Percentiles rank a stretch among this genome's conserved stretches.
These are phyloP conservation scores for Pionites leucogaster DNA, from an alignment of 2,113 vertebrate species.

Conservation along the genomic window DNA sequence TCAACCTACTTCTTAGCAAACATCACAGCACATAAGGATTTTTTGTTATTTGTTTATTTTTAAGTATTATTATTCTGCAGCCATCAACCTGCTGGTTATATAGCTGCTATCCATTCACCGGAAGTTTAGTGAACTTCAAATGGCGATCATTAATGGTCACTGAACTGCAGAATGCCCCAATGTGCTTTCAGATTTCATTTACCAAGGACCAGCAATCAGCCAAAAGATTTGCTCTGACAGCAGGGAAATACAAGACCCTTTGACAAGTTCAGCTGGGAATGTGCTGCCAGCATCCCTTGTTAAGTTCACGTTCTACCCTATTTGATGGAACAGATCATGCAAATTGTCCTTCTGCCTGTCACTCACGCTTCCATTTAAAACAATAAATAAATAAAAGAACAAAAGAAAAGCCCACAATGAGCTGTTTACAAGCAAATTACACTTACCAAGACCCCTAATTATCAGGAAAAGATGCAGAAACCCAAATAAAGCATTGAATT, in stretches of 20 bases:
- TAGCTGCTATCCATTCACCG: slow-evolving; percentile 70
- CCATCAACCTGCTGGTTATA: slow-evolving; percentile 64
- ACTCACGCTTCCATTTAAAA: slow-evolving; percentile 26
- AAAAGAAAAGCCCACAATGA: neutral
- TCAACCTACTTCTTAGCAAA: slow-evolving; percentile 25
- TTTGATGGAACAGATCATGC: slow-evolving; percentile 62
- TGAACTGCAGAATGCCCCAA: slow-evolving; percentile 76
- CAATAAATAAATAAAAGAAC: slow-evolving; percentile 50
- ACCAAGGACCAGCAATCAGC: slow-evolving; percentile 71
- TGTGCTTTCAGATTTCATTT: slow-evolving; percentile 80
- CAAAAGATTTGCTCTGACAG: slow-evolving; percentile 79
- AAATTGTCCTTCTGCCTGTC: slow-evolving; percentile 66
- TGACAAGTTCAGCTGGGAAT: slow-evolving; percentile 56
- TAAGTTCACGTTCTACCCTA: slow-evolving; percentile 55
- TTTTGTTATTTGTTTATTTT: neutral
- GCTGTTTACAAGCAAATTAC: slow-evolving; percentile 27
- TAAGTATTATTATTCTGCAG: slow-evolving; percentile 29
- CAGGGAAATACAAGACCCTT: slow-evolving; percentile 58
- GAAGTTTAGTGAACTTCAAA: slow-evolving; percentile 83
- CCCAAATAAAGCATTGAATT: slow-evolving; percentile 16
- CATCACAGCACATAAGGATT: neutral
- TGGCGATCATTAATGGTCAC: slow-evolving; percentile 80
- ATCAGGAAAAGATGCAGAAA: neutral
- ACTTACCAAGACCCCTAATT: neutral
- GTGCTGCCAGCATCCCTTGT: slow-evolving; percentile 56